Percentiles rank a stretch among this genome's conserved stretches.
phyloP scores from a whole-genome alignment of 35 echinoderm and acorn worm species.

The Holothuria glaberrima region DNA sequence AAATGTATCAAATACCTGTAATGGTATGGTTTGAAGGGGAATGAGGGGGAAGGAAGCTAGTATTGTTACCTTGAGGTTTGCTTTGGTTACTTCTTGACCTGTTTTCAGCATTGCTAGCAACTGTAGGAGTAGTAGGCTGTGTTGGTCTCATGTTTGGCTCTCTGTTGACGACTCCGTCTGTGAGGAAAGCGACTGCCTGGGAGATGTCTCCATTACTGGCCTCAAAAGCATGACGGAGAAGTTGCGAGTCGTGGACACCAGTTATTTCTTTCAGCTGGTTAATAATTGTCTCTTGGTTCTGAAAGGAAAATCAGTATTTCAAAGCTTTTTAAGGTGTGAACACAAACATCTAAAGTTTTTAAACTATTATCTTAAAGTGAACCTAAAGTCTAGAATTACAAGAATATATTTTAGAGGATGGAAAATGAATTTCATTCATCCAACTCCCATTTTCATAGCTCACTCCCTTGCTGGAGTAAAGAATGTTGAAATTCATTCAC shows the following conservation, averaged over 20 bases:
- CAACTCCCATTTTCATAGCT: too few species aligned
- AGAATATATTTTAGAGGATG: too few species aligned
- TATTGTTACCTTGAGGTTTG: constrained; percentile 61
- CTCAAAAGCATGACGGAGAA: constrained; percentile 76
- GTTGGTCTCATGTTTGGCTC: background rate
- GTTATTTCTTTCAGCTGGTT: constrained; percentile 99
- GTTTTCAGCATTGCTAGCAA: constrained; percentile 13
- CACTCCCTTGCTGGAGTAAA: too few species aligned
- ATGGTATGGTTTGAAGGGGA: too few species aligned
- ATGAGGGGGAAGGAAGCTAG: too few species aligned
- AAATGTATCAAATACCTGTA: too few species aligned
- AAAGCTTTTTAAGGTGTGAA: background rate
- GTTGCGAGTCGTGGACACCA: constrained; percentile 72
- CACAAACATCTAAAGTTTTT: background rate
- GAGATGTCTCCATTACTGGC: constrained; percentile 86
- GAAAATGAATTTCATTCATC: too few species aligned
- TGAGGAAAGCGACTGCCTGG: constrained; percentile 84
- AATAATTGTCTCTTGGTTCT: constrained; percentile 90
- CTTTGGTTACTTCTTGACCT: constrained; percentile 36
- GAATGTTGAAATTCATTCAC: too few species aligned
- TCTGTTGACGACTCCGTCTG: constrained; percentile 17
- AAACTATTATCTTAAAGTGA: background rate
- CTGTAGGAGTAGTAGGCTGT: constrained; percentile 20
- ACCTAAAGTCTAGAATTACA: too few species aligned
- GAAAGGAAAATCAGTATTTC: constrained; percentile 26